Evolutionary conservation across 1,140 invertebrate genomes (phyloP), one percentile per base, ranked within the genome.

Genomic region (Temnothorax curvispinosus): DNA sequence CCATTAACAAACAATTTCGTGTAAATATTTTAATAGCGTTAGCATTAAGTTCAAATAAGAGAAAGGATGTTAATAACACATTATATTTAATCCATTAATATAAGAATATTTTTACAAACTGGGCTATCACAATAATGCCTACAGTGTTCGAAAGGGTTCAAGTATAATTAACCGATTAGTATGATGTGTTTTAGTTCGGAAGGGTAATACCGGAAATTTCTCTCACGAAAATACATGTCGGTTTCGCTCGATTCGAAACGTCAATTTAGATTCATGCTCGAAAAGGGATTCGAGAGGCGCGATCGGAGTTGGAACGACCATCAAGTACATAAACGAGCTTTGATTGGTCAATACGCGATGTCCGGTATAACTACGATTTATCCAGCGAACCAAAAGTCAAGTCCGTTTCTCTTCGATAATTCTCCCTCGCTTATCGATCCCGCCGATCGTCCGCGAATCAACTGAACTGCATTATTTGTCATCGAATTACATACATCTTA

Each of bases 281-380:
- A 88, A 89, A 87, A 90, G 84, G 88, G 88, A 65, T 76, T 88
- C 69, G 89, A 69, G 87, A 87, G 56, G 32, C 72, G 56, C 64
- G 62, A 89, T 89, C 58, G 50, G 65, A 87, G 87, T 74, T 65
- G 85, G 65, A 87, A 87, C 60, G 62, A 67, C 78, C 85, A 87
- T 87, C 89, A 90, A 91, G 82, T 89, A 89, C 86, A 90, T 74
- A 94, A 94, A 95, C 91, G 90, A 95, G 92, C 88, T 81, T 88
- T 94, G 94, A 95, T 95, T 93, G 92, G 90, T 95, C 94, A 95
- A 95, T 94, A 92, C 92, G 92, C 93, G 85, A 94, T 95, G 93
- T 95, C 94, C 94, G 94, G 94, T 89, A 69, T 69, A 90, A 92
- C 88, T 89, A 90, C 81, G 92, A 93, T 93, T 92, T 89, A 85